These are phyloP conservation scores for Pseudomyrmex flavicornis DNA, from an alignment of 1,140 invertebrate genomes.

Conservation along the genomic window DNA sequence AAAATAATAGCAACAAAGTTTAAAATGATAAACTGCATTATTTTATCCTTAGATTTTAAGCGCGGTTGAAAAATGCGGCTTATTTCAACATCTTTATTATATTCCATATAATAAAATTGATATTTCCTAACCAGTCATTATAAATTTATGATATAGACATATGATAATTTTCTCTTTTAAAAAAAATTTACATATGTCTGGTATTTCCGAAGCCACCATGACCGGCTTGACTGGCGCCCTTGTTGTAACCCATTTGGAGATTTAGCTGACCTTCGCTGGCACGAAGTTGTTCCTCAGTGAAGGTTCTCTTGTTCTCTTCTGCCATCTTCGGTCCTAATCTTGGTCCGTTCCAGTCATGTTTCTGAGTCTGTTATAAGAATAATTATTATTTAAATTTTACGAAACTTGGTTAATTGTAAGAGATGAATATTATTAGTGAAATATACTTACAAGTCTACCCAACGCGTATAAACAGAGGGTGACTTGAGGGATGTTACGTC, in stretches of 20 bases:
- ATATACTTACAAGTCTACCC: conserved; percentile 93
- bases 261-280: conserved; percentile 96
- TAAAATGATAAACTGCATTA: not conserved
- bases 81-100: conserved; percentile 35
- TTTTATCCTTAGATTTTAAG: conserved; percentile 8
- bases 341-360: conserved; percentile 96
- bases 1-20: not conserved
- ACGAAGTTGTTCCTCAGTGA: conserved; percentile 97
- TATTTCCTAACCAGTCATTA: conserved; percentile 11
- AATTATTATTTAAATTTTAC: conserved; percentile 29
- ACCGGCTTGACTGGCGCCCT: conserved; percentile 94
- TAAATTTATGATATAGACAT: not conserved
- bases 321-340: conserved; percentile 97
- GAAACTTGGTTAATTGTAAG: conserved; percentile 1
- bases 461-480: conserved; percentile 95
- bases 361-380: conserved; percentile 90
- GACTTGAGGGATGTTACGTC: conserved; percentile 98
- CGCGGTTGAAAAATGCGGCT: conserved; percentile 33
- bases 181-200: conserved; percentile 93
- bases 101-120: not conserved
- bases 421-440: conserved; percentile 3
- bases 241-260: conserved; percentile 98
- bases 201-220: conserved; percentile 97
- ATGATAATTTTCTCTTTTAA: conserved; percentile 30
- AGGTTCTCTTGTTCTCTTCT: conserved; percentile 96